These are phyloP conservation scores for Drosophila picticornis DNA, from an alignment of 2,888 invertebrate species.

Conservation along the genomic window DNA sequence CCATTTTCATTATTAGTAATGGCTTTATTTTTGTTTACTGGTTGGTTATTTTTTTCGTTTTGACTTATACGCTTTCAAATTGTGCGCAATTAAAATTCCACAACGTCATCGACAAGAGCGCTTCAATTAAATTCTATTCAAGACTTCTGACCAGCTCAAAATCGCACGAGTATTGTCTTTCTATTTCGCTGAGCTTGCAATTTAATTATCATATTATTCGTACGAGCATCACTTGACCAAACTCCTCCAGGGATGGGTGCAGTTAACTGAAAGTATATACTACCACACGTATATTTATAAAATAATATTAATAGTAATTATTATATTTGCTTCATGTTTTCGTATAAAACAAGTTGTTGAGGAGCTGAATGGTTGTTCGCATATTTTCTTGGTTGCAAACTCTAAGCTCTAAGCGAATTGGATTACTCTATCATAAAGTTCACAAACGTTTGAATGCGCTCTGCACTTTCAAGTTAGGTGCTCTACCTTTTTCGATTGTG, in stretches of 20 bases:
- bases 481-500: background rate
- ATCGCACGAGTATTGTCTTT: conserved; percentile 22
- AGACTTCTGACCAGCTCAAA: conserved; percentile 5
- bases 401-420: background rate
- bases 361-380: background rate
- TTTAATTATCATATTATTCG: conserved; percentile 28
- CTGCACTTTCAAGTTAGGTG: background rate
- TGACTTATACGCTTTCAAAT: conserved; percentile 33
- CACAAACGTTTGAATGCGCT: background rate
- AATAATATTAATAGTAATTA: background rate
- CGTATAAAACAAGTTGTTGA: background rate
- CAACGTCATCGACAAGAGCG: conserved; percentile 47
- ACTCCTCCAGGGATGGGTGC: background rate
- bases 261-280: background rate
- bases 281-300: background rate
- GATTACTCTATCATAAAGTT: background rate
- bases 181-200: conserved; percentile 16
- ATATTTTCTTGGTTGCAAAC: background rate
- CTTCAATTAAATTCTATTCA: conserved; percentile 43
- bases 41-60: background rate
- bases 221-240: background rate
- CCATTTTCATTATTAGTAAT: conserved; percentile 51
- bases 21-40: conserved; percentile 6
- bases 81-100: conserved; percentile 43
- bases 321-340: too few species aligned